Base-by-base conservation (phyloP, 1,140 invertebrate species). In the Apis cerana region DNA sequence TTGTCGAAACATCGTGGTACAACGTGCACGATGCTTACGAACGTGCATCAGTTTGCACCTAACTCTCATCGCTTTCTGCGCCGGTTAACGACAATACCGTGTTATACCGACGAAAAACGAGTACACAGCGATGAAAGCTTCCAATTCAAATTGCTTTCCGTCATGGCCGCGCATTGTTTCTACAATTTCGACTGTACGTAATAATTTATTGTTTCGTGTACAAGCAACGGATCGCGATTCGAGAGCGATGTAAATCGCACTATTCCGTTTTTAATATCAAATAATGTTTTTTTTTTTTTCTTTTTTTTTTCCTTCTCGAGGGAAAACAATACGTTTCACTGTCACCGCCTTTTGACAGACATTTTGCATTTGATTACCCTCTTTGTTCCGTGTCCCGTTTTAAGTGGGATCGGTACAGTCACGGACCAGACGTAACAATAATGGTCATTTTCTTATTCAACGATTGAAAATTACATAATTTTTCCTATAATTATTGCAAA, bases 1-100 rank as follows among this genome's bases (percentile, higher is more conserved):
- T 88, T 87, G 85, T 85, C 62, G 70, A 78, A 87, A 88, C 82
- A 88, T 82, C 82, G 65, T 82, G 27, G 64, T 21, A 77, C 77
- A 71, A 81, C 33, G 52, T 62, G 79, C 48, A 58, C 33, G 4
- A 13, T 81, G 52, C 56, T 88, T 87, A 80, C 85, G 84, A 83
- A 54, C 85, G 50, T 59, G 61, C 70, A 75, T 88, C 78, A 87
- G 78, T 87, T 88, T 87, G 48, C 74, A 74, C 74, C 64, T 82
- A 74, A 78, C 78, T 87, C 82, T 87, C 86, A 68, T 84, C 78
- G 67, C 75, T 67, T 68, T 84, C 65, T 10, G 19, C 19, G 62
- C 50, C 71, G 23, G 74, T 77, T 84, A 74, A 56, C 71, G 58
- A 72, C 43, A 62, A 80, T 70, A 33, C 56, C 15, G 21, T 17